A percentile compares a stretch with the other conserved stretches of the same genome.
phyloP scores from a whole-genome alignment of 2,113 vertebrate genomes.

The Gambusia holbrooki region DNA sequence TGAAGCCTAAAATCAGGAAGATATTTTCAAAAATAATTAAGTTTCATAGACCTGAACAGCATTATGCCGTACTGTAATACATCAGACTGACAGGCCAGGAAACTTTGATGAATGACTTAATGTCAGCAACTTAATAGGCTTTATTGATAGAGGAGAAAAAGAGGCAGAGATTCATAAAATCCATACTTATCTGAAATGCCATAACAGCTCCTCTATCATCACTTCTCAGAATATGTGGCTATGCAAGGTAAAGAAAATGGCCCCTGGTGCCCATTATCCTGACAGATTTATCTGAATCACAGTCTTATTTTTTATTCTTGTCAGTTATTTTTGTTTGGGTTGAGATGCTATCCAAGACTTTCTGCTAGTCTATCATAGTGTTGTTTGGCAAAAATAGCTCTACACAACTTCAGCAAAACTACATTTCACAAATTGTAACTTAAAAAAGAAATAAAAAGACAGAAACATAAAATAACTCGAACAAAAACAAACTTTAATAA shows the following conservation, averaged over 20 bases:
- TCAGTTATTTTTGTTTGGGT: slow-evolving; percentile 11
- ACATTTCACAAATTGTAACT: no score
- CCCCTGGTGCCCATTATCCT: slow-evolving; percentile 8
- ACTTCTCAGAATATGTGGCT: slow-evolving; percentile 20
- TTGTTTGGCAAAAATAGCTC: not conserved
- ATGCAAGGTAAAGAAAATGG: slow-evolving; percentile 15
- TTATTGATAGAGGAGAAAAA: slow-evolving; percentile 47
- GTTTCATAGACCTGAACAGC: slow-evolving; percentile 38
- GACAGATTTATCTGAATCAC: slow-evolving; percentile 31
- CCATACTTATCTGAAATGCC: slow-evolving; percentile 56
- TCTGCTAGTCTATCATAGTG: not conserved
- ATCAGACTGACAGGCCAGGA: slow-evolving; percentile 51
- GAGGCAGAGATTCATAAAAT: slow-evolving; percentile 61
- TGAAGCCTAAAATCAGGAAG: slow-evolving; percentile 33
- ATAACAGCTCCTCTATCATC: slow-evolving; percentile 59
- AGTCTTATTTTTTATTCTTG: slow-evolving; percentile 11
- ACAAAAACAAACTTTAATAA: no score
- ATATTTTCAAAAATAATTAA: slow-evolving; percentile 14
- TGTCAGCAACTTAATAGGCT: slow-evolving; percentile 60
- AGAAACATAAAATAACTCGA: no score
- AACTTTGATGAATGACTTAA: slow-evolving; percentile 58
- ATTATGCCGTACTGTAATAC: slow-evolving; percentile 15
- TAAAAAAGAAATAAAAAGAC: no score
- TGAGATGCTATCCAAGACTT: not conserved
- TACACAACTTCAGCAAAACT: no score